Conservation (phyloP, 2,797 vertebrate genomes). For the Dryobates pubescens region DNA sequence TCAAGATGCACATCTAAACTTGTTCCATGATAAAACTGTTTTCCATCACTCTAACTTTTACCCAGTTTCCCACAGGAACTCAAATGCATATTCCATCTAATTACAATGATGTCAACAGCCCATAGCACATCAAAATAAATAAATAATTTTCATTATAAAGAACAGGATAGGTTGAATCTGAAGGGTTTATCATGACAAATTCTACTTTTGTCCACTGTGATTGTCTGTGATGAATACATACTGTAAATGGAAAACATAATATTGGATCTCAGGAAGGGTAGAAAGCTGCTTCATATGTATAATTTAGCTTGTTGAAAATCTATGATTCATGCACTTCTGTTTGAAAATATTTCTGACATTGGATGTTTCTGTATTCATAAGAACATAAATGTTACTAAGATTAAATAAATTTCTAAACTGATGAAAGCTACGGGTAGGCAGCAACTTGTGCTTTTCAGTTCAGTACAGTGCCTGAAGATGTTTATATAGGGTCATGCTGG, state of each 20-base stretch:
- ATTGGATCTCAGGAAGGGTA: neutral
- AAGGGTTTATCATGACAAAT: neutral
- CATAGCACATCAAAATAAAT: neutral
- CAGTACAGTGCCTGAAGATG: neutral
- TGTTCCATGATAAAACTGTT: neutral
- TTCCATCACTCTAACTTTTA: neutral
- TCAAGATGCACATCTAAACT: neutral
- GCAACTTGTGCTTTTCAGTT: neutral
- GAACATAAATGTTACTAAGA: slow-evolving; percentile 10
- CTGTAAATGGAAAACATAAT: neutral
- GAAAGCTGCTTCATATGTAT: neutral
- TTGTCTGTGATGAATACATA: neutral
- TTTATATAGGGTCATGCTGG: neutral
- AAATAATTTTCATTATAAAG: slow-evolving; percentile 1
- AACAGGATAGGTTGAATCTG: neutral
- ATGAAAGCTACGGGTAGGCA: neutral
- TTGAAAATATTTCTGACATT: slow-evolving; percentile 37
- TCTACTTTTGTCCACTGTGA: neutral
- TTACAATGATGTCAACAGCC: neutral
- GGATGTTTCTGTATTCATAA: neutral
- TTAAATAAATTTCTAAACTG: neutral
- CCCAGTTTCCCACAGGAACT: neutral
- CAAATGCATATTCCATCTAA: neutral
- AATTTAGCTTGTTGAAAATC: slow-evolving; percentile 45
- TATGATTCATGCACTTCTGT: neutral